phyloP scores from a whole-genome alignment of 2,888 invertebrate species.

The Hybos culiciformis region DNA sequence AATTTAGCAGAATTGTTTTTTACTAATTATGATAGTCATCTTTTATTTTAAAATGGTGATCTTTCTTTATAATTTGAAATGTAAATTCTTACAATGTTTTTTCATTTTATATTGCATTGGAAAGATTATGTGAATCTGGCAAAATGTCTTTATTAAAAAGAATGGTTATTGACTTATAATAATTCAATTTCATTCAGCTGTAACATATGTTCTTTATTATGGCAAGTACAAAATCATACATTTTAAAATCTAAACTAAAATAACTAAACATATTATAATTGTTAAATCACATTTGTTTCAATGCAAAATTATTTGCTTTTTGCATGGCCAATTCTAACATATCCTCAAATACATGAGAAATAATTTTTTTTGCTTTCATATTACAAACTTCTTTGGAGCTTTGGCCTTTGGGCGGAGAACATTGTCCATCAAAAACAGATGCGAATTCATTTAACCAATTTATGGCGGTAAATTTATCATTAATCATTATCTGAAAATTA shows the following conservation, averaged over 20 bases:
- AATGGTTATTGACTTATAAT: too few relatives aligned
- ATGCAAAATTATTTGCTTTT: constrained; percentile 42
- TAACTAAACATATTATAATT: not conserved
- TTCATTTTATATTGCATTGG: too few relatives aligned
- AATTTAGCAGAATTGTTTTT: too few relatives aligned
- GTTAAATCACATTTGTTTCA: not conserved
- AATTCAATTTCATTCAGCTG: too few relatives aligned
- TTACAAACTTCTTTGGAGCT: constrained; percentile 45
- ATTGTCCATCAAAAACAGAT: constrained; percentile 43
- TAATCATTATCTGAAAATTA: constrained; percentile 42
- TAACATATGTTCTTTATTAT: too few relatives aligned
- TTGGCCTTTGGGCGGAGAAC: constrained; percentile 43
- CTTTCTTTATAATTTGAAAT: too few relatives aligned
- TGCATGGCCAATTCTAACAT: constrained; percentile 47
- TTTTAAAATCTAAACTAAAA: not conserved
- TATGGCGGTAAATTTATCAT: constrained; percentile 47
- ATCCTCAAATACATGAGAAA: constrained; percentile 44
- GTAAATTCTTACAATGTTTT: too few relatives aligned
- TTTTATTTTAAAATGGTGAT: too few relatives aligned
- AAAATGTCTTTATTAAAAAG: too few relatives aligned
- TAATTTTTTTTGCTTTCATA: constrained; percentile 52
- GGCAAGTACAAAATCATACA: too few relatives aligned
- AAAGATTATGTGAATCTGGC: too few relatives aligned
- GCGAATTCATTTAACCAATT: constrained; percentile 53
- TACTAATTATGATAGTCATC: too few relatives aligned